phyloP scores from a whole-genome alignment of 1,140 invertebrate species.

The Nixonia krombeini region DNA sequence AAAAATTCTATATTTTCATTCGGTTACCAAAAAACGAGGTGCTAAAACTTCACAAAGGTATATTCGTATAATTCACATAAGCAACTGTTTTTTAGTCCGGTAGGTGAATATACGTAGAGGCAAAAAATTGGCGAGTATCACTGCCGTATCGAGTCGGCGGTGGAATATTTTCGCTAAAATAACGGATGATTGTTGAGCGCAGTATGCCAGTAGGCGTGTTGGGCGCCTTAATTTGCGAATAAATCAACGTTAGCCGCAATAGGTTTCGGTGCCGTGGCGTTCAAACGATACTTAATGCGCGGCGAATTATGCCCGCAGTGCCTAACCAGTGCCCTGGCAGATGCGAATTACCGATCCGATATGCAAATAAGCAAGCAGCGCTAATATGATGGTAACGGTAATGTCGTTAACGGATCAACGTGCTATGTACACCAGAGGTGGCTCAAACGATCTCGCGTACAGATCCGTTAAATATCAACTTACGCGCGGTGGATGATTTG shows the following conservation, averaged over 20 bases:
- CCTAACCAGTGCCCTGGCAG: constrained; percentile 20
- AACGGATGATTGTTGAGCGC: background rate
- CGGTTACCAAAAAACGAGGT: too few species aligned
- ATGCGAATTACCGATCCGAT: constrained; percentile 63
- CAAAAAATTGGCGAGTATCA: background rate
- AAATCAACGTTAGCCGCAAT: background rate
- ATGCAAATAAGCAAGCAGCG: constrained; percentile 59
- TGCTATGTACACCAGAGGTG: background rate
- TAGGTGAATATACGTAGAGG: too few species aligned
- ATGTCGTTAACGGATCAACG: constrained; percentile 60
- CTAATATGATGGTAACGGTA: constrained; percentile 63
- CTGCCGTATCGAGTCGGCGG: background rate
- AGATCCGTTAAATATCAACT: too few species aligned
- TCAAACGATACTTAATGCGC: constrained; percentile 9
- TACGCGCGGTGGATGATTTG: too few species aligned
- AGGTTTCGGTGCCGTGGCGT: background rate
- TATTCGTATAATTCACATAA: too few species aligned
- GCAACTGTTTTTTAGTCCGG: too few species aligned
- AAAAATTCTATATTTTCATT: too few species aligned
- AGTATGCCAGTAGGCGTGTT: background rate
- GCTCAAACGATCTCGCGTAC: too few species aligned
- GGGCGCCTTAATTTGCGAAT: background rate
- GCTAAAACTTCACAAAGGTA: too few species aligned
- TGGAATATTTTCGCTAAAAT: background rate
- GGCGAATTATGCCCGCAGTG: constrained; percentile 20